phyloP scores from a whole-genome alignment of 2,113 vertebrate genomes.

The Holacanthus passer region DNA sequence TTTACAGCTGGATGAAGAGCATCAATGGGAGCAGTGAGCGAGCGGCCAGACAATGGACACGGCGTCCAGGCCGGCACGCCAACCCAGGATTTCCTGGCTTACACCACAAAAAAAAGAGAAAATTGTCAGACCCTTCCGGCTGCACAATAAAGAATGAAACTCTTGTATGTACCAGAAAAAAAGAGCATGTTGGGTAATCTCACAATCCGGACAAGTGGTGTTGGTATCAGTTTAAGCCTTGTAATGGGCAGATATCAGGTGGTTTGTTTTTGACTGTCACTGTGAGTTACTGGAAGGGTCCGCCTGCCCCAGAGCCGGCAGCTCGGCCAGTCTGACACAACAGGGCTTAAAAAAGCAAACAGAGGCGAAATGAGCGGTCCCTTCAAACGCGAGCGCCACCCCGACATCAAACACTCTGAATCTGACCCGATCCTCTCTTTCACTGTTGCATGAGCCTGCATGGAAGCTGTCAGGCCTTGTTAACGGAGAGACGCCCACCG shows the following conservation, averaged over 20 bases:
- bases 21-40: slow-evolving; percentile 82
- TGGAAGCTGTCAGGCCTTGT: slow-evolving; percentile 77
- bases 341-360: slow-evolving; percentile 70
- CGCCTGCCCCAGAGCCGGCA: slow-evolving; percentile 13
- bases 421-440: slow-evolving; percentile 64
- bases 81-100: slow-evolving; percentile 84
- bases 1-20: slow-evolving; percentile 86
- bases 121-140: slow-evolving; percentile 53
- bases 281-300: slow-evolving; percentile 51
- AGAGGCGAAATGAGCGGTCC: slow-evolving; percentile 48
- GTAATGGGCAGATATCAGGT: slow-evolving; percentile 36
- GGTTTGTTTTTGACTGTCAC: slow-evolving; percentile 57
- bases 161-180: slow-evolving; percentile 48
- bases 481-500: slow-evolving; percentile 70
- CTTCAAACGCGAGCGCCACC: slow-evolving; percentile 60
- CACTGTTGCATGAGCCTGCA: slow-evolving; percentile 67
- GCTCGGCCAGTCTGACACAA: slow-evolving; percentile 48
- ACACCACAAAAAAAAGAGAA: slow-evolving; percentile 59
- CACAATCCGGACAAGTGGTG: slow-evolving; percentile 27
- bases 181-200: slow-evolving; percentile 34
- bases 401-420: slow-evolving; percentile 62
- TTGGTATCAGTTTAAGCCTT: slow-evolving; percentile 16
- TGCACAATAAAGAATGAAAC: slow-evolving; percentile 52
- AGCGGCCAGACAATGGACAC: slow-evolving; percentile 75
- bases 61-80: slow-evolving; percentile 71